These are phyloP conservation scores for Apantesis nais DNA, from an alignment of 2,888 invertebrate genomes.

Conservation along the genomic window DNA sequence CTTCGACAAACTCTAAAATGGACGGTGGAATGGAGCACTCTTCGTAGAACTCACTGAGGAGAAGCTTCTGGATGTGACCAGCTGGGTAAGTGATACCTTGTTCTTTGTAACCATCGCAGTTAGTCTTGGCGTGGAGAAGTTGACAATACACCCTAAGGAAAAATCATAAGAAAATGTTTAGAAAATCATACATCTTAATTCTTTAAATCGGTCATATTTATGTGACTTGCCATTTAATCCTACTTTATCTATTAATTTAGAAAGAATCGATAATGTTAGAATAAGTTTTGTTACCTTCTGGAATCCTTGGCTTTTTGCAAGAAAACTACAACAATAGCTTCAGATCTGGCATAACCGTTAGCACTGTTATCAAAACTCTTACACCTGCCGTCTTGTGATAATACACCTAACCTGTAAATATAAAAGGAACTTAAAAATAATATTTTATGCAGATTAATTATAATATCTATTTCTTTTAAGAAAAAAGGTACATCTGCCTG, in stretches of 20 bases:
- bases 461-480: too few relatives aligned
- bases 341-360: slow-evolving; percentile 93
- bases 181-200: neutral
- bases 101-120: slow-evolving; percentile 91
- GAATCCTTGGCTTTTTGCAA: slow-evolving; percentile 90
- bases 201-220: neutral
- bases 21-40: slow-evolving; percentile 90
- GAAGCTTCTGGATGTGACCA: slow-evolving; percentile 86
- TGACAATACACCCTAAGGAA: slow-evolving; percentile 86
- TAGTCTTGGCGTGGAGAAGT: slow-evolving; percentile 91
- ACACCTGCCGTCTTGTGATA: slow-evolving; percentile 94
- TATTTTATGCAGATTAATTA: too few relatives aligned
- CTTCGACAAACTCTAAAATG: slow-evolving; percentile 92
- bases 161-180: neutral
- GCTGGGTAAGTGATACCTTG: slow-evolving; percentile 90
- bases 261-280: neutral
- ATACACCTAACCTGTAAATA: slow-evolving; percentile 88
- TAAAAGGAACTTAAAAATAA: too few relatives aligned
- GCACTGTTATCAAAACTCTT: slow-evolving; percentile 95
- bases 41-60: slow-evolving; percentile 88
- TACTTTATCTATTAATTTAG: neutral
- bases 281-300: slow-evolving; percentile 68
- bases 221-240: neutral
- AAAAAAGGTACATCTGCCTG: too few relatives aligned
- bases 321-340: slow-evolving; percentile 89